Evolutionary conservation across 2,888 invertebrate species (phyloP), one percentile per base, ranked within the genome.

Genomic region (Deilephila porcellus): DNA sequence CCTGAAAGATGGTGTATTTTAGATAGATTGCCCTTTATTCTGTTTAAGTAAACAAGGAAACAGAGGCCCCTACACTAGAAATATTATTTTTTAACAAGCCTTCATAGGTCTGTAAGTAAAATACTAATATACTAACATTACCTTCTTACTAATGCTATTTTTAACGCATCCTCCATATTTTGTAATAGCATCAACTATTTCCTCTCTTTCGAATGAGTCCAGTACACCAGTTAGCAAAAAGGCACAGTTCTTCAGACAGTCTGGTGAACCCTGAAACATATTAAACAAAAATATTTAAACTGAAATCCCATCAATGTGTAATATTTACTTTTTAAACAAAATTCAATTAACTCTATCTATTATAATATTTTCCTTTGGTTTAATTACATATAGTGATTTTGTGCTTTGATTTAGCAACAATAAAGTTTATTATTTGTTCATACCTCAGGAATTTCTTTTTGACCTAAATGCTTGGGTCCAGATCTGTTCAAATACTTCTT

Each of bases 201-300:
- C 98, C 6, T 98, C 97, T 19, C 97, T 95, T 82, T 98, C 98
- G 79, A 99, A 94, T 0, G 98, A 98, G 84, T 99, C 98, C 67
- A 98, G 91, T 1, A 98, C 97, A 53, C 98, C 99, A 60, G 98
- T 98, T 72, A 98, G 91, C 6, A 98, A 87, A 84, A 98, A 98
- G 5, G 96, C 96, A 73, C 96, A 91, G 72, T 97, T 96, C 71
- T 95, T 95, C 3, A 98, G 90, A 85, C 98, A 98, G 85, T 96
- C 94, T 20, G 96, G 95, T 72, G 96, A 95, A 52, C 98, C 98
- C 96, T 97, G 70, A 19, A 74, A 72, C 60, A 60, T 72, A 19
- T 25, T 25, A 52, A 59, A 64, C 60, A 17, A 17, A 8, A 1
- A 37, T 20, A 11, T 20, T 45, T 45, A 25, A 52, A 17, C 14